These are phyloP conservation scores for Diadophis punctatus DNA, from an alignment of 2,113 vertebrate species.

Conservation along the genomic window DNA sequence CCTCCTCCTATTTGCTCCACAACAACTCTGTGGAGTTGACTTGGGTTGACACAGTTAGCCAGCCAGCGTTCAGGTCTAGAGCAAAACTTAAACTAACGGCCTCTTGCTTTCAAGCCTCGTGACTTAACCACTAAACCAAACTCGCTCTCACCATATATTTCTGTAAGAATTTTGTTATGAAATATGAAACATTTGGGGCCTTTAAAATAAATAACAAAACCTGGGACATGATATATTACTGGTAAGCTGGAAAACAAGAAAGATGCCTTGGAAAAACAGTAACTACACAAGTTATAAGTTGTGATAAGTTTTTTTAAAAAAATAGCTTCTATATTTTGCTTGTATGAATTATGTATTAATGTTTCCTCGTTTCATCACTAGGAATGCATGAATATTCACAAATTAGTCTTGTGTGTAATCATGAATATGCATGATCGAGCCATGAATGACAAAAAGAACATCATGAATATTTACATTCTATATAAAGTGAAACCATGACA, in stretches of 20 bases:
- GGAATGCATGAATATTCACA: background rate
- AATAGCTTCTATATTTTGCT: background rate
- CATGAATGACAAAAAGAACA: background rate
- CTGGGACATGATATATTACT: background rate
- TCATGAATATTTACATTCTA: background rate
- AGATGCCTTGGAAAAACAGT: background rate
- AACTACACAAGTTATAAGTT: background rate
- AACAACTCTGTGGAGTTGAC: background rate
- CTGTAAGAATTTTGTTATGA: background rate
- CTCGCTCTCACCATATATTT: background rate
- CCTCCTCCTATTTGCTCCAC: background rate
- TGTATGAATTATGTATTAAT: constrained; percentile 4
- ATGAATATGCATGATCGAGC: constrained; percentile 20
- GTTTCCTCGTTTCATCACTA: constrained; percentile 18
- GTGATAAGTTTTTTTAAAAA: background rate
- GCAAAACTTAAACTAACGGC: background rate
- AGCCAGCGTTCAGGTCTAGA: background rate
- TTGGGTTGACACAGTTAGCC: too few species aligned
- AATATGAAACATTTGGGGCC: background rate
- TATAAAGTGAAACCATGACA: constrained; percentile 3
- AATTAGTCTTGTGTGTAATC: background rate
- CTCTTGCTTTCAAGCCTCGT: background rate
- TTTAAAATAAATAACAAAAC: background rate
- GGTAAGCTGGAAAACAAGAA: background rate
- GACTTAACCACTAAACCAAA: background rate